Evolutionary conservation across 2,888 invertebrate genomes (phyloP), one percentile per base, ranked within the genome.

Genomic region (Apodemia hepburni): DNA sequence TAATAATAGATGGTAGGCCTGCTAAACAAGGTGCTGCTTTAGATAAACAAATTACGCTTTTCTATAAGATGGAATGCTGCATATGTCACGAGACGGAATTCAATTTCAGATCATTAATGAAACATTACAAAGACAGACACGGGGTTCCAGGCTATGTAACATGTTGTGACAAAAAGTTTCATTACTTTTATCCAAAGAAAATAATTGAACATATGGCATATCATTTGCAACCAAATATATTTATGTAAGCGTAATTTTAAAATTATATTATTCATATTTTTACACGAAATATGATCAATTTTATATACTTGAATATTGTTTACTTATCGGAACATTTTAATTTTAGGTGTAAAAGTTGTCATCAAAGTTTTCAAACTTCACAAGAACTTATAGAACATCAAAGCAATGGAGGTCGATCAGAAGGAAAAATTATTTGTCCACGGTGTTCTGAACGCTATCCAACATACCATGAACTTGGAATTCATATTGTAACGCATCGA

Each of bases 161-260:
- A 5, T 91, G 91, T 67, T 91, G 91, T 66, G 83, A 88, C 1
- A 91, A 89, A 73, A 90, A 91, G 68, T 89, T 89, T 70, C 91
- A 91, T 68, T 91, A 89, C 66, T 91, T 91, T 69, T 88, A 87
- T 70, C 90, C 91, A 0, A 91, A 87, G 71, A 91, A 85, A 73
- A 89, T 91, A 60, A 89, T 91, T 58, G 91, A 91, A 70, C 91
- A 91, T 67, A 91, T 91, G 91, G 91, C 91, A 4, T 90, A 75
- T 67, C 91, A 91, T 67, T 77, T 91, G 35, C 91, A 91, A 70
- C 82, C 85, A 7, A 84, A 87, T 62, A 89, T 90, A 73, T 91
- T 91, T 73, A 89, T 85, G 91, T 91, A 78, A 85, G 86, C 68
- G 38, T 59, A 29, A 51, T 49, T 58, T 61, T 60, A 38, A 38